Evolutionary conservation across 2,113 vertebrate genomes (phyloP).

Genomic region (Erythrocercus mccallii): DNA sequence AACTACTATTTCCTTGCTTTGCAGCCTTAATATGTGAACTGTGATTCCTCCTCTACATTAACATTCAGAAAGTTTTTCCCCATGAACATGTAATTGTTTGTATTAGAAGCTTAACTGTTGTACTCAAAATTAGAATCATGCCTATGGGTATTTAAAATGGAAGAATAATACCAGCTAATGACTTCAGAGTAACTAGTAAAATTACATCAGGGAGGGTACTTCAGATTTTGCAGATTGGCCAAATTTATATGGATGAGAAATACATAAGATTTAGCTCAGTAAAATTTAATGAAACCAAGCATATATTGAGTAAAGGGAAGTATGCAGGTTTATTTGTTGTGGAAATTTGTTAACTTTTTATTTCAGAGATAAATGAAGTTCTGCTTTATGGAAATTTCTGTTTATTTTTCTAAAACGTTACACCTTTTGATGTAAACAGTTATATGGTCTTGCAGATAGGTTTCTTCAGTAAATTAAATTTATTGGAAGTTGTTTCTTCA

Average conservation of each 20-base stretch:
- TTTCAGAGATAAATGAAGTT: background rate
- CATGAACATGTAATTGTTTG: conserved; percentile 30
- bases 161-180: conserved; percentile 50
- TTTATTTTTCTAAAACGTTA: background rate
- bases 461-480: background rate
- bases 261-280: conserved; percentile 21
- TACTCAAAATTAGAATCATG: conserved; percentile 18
- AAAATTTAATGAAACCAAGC: conserved; percentile 47
- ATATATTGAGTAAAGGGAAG: conserved; percentile 11
- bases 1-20: background rate
- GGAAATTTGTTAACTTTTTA: background rate
- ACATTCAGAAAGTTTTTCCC: conserved; percentile 33
- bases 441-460: background rate
- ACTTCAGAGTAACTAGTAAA: conserved; percentile 42
- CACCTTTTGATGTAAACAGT: background rate
- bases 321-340: background rate
- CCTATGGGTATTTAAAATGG: conserved; percentile 56
- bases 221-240: conserved; percentile 37
- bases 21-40: background rate
- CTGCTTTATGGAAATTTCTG: background rate
- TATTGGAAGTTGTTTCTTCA: background rate
- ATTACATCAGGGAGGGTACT: conserved; percentile 53
- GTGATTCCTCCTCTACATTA: background rate
- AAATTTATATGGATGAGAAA: conserved; percentile 46
- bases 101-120: conserved; percentile 43